Percentiles rank a stretch among this genome's conserved stretches.
Evolutionary conservation across 2,113 vertebrate species (phyloP).

Genomic region (Ciconia stormi): DNA sequence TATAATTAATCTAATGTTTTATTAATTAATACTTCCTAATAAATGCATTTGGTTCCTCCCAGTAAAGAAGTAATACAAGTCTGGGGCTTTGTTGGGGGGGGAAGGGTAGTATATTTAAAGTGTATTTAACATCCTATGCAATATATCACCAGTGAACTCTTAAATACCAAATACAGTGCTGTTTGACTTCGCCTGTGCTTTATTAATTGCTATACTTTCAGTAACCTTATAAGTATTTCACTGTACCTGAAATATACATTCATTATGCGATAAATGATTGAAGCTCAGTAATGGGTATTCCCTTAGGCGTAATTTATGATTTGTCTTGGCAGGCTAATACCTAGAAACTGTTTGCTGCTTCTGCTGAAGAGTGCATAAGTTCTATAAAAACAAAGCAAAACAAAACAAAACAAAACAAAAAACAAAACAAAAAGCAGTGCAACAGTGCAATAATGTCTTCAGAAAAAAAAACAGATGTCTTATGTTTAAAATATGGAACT

Average conservation of each 20-base stretch:
- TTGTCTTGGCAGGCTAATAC: neutral
- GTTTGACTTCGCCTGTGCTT: constrained; percentile 5
- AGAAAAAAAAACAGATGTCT: neutral
- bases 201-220: constrained; percentile 41
- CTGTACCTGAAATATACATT: constrained; percentile 17
- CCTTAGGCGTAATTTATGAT: constrained; percentile 26
- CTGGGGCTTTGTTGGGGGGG: neutral
- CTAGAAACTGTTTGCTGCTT: neutral
- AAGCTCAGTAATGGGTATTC: constrained; percentile 19
- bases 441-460: neutral
- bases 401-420: neutral
- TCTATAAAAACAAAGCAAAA: neutral
- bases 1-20: neutral
- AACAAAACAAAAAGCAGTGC: neutral
- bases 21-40: neutral
- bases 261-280: constrained; percentile 42
- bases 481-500: neutral
- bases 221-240: constrained; percentile 49
- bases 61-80: neutral
- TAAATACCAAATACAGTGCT: constrained; percentile 10
- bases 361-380: neutral
- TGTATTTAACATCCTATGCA: neutral
- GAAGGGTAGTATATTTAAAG: neutral
- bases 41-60: neutral
- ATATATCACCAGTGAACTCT: neutral